Evolutionary conservation across 2,113 vertebrate genomes (phyloP).

Genomic region (Dermatemys mawii): DNA sequence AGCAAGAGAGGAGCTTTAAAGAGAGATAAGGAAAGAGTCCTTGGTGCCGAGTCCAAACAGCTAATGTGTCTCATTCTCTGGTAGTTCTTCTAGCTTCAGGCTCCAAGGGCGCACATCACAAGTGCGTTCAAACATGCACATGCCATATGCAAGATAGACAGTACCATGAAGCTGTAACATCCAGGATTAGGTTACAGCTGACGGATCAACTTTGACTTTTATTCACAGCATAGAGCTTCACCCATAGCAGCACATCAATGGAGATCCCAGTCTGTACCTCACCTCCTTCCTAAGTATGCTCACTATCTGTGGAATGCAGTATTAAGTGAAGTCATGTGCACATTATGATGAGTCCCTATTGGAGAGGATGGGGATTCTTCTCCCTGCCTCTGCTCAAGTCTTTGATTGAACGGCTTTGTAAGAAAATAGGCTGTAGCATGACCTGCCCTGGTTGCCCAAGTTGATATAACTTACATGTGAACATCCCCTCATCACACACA

Average conservation of each 20-base stretch:
- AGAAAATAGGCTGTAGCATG: too few species aligned
- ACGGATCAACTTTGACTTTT: neutral
- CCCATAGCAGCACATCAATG: neutral
- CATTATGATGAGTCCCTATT: neutral
- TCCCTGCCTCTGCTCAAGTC: accelerated
- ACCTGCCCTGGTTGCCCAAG: too few species aligned
- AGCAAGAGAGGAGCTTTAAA: neutral
- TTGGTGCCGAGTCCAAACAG: neutral
- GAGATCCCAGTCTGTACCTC: accelerated
- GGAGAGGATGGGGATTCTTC: accelerated
- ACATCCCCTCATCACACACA: too few species aligned
- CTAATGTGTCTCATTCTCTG: neutral
- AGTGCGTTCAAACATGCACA: neutral
- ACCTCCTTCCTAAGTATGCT: neutral
- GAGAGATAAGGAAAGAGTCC: neutral
- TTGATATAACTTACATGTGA: too few species aligned
- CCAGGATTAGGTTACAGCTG: neutral
- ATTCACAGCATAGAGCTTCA: neutral
- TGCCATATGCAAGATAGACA: too few species aligned
- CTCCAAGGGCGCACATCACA: neutral
- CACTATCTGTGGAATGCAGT: accelerated
- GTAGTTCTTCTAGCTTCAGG: neutral
- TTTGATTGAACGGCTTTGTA: too few species aligned
- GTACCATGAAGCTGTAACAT: too few species aligned
- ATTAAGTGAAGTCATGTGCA: too few species aligned